These are phyloP conservation scores for Amphipoea lucens DNA, from an alignment of 2,888 invertebrate species.

Conservation along the genomic window DNA sequence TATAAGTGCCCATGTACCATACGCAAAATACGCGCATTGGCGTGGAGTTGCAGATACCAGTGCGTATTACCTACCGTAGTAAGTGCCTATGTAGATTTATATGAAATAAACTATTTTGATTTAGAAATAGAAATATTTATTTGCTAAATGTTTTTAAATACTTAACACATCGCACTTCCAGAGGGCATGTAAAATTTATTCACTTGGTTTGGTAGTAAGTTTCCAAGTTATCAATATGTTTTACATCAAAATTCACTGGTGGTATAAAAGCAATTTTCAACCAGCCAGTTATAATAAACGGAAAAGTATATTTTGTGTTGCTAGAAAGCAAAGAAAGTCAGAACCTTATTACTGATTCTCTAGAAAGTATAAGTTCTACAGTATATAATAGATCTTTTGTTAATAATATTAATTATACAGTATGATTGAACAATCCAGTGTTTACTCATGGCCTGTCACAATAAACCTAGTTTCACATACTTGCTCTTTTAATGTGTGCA, in stretches of 20 bases:
- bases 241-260: background rate
- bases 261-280: background rate
- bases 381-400: background rate
- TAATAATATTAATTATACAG: background rate
- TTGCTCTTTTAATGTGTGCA: conserved; percentile 21
- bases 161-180: background rate
- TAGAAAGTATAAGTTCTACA: background rate
- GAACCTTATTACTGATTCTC: background rate
- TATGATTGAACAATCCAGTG: background rate
- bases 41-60: too few relatives aligned
- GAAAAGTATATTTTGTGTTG: background rate
- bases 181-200: background rate
- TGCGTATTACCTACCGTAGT: too few relatives aligned
- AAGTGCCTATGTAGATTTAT: too few relatives aligned
- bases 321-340: background rate
- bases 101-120: too few relatives aligned
- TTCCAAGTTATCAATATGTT: background rate
- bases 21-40: too few relatives aligned
- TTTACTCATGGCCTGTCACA: conserved; percentile 3
- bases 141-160: background rate
- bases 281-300: background rate
- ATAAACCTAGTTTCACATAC: conserved; percentile 39
- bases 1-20: too few relatives aligned
- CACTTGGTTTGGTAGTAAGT: background rate
- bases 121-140: background rate